phyloP scores from a whole-genome alignment of 2,888 invertebrate species.

The Aporophyla nigra region DNA sequence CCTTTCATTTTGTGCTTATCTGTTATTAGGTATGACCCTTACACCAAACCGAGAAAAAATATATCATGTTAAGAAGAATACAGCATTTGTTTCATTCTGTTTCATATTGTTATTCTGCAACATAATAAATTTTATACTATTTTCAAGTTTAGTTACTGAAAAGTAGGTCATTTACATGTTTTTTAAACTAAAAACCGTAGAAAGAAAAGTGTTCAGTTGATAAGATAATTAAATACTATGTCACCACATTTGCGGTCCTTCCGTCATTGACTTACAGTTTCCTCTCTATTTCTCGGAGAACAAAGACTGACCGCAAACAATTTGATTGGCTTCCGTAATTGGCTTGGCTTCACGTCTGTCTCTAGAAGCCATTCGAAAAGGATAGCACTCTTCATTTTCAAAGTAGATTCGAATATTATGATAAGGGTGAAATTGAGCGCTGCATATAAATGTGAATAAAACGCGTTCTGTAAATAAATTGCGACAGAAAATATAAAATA shows the following conservation, averaged over 20 bases:
- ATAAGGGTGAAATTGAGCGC: slow-evolving; percentile 34
- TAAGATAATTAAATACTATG: not conserved
- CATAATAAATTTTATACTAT: too few species aligned
- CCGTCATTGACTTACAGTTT: not conserved
- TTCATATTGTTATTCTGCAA: not conserved
- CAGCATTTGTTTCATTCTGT: not conserved
- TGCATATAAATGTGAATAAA: slow-evolving; percentile 30
- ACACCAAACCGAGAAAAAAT: not conserved
- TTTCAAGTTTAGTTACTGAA: not conserved
- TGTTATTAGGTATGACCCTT: not conserved
- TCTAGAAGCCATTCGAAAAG: slow-evolving; percentile 18
- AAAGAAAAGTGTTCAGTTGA: not conserved
- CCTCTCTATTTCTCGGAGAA: not conserved
- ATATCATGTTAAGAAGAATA: not conserved
- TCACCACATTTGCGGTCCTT: not conserved
- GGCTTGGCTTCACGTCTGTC: slow-evolving; percentile 26
- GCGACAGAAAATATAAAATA: slow-evolving; percentile 23
- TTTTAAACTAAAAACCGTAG: not conserved
- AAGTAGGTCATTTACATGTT: not conserved
- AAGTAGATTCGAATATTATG: slow-evolving; percentile 12
- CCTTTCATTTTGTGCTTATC: not conserved
- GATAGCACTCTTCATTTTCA: slow-evolving; percentile 3
- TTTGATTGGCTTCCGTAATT: slow-evolving; percentile 39
- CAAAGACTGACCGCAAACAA: slow-evolving; percentile 33
- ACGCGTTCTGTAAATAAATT: slow-evolving; percentile 23